Evolutionary conservation across 2,888 invertebrate genomes (phyloP).

Genomic region (Mythimna lalbum): DNA sequence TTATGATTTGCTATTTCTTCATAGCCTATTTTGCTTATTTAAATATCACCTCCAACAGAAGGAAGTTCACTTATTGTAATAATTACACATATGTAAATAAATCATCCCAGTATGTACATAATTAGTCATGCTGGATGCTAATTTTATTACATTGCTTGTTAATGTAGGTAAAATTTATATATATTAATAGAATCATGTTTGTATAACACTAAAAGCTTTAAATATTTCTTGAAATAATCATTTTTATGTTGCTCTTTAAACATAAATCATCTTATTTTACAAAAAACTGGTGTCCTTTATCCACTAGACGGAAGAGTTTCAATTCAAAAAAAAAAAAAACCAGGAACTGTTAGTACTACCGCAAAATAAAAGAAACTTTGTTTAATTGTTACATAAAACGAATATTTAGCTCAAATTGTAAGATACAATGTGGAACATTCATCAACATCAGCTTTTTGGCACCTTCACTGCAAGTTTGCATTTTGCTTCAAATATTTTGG

Average conservation of each 20-base stretch:
- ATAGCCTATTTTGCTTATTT: slow-evolving; percentile 28
- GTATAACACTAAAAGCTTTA: background rate
- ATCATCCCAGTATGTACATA: slow-evolving; percentile 23
- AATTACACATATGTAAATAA: slow-evolving; percentile 25
- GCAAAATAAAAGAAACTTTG: slow-evolving; percentile 6
- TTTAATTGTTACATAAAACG: slow-evolving; percentile 2
- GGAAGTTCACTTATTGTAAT: slow-evolving; percentile 26
- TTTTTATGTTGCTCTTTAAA: background rate
- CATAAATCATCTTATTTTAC: background rate
- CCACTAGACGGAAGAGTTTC: slow-evolving; percentile 8
- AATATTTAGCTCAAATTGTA: background rate
- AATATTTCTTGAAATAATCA: background rate
- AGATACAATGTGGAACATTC: slow-evolving; percentile 6
- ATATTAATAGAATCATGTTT: slow-evolving; percentile 2
- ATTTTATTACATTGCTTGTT: slow-evolving; percentile 31
- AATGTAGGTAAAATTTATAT: background rate
- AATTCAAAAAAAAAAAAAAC: background rate
- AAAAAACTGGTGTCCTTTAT: slow-evolving; percentile 8
- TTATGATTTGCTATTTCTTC: slow-evolving; percentile 54
- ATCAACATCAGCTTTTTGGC: slow-evolving; percentile 9
- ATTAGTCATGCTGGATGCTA: slow-evolving; percentile 5
- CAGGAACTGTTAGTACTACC: slow-evolving; percentile 13
- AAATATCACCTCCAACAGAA: slow-evolving; percentile 35
- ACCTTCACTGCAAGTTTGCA: slow-evolving; percentile 2
- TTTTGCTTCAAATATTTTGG: slow-evolving; percentile 11